A percentile compares a stretch with the other conserved stretches of the same genome.
phyloP scores from a whole-genome alignment of 37 sponge, comb jelly and placozoan genomes.

The Axinella damicornis region DNA sequence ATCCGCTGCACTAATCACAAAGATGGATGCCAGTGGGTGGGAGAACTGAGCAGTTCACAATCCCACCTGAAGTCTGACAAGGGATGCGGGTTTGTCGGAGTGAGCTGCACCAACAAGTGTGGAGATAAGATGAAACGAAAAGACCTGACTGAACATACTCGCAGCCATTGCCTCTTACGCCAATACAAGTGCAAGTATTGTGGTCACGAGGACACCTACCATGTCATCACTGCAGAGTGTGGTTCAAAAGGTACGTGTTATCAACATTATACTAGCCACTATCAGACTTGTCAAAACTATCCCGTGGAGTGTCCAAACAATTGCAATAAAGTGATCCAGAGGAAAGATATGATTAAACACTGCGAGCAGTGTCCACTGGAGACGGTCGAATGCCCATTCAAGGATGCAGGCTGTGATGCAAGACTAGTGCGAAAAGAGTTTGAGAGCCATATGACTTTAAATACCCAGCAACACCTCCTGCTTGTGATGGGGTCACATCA shows the following conservation, averaged over 20 bases:
- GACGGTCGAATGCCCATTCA: too few relatives aligned
- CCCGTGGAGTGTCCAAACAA: slow-evolving; percentile 23
- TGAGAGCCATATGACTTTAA: too few relatives aligned
- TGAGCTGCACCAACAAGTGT: slow-evolving; percentile 17
- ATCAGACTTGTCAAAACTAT: background rate
- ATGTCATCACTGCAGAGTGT: background rate
- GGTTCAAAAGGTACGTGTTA: too few relatives aligned
- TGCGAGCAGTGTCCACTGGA: slow-evolving; percentile 1
- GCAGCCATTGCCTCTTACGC: background rate
- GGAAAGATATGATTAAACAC: background rate
- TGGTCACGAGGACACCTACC: background rate
- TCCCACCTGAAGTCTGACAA: background rate
- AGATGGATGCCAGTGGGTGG: slow-evolving; percentile 24
- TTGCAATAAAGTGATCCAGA: background rate
- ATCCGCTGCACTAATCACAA: background rate
- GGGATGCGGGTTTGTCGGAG: background rate
- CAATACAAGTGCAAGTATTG: slow-evolving; percentile 25
- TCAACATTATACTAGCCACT: background rate
- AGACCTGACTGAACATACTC: background rate
- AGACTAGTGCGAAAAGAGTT: too few relatives aligned
- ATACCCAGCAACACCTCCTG: too few relatives aligned
- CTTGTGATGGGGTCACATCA: too few relatives aligned
- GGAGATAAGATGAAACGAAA: background rate
- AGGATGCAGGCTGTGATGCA: too few relatives aligned
- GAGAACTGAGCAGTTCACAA: background rate